These are phyloP conservation scores for Heliangelus exortis DNA, from an alignment of 2,797 vertebrate species.

Conservation along the genomic window DNA sequence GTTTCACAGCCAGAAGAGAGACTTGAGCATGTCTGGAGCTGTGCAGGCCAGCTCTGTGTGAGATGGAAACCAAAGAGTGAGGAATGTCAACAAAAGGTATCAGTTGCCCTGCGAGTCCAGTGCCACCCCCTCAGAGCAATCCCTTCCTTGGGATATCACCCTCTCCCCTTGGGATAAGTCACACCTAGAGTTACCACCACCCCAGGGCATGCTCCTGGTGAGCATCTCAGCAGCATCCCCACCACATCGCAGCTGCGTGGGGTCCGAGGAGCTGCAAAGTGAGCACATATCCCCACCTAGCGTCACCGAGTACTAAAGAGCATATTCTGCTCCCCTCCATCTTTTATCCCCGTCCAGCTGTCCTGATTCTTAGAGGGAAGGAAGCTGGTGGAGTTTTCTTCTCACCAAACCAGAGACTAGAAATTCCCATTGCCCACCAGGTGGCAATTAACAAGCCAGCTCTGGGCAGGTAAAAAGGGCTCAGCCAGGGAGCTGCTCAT, in stretches of 20 bases:
- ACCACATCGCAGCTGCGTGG: neutral
- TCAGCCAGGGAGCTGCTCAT: neutral
- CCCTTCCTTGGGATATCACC: neutral
- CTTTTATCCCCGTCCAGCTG: neutral
- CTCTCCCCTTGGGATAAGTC: neutral
- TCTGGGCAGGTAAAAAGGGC: neutral
- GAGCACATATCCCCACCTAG: slow-evolving; percentile 78
- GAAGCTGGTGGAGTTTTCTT: neutral
- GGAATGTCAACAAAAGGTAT: neutral
- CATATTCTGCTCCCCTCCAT: neutral
- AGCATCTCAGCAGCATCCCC: neutral
- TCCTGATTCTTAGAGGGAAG: neutral
- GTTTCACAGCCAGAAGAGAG: neutral
- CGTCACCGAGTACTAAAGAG: slow-evolving; percentile 22
- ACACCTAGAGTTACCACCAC: neutral
- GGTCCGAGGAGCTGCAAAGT: slow-evolving; percentile 22
- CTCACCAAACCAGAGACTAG: neutral
- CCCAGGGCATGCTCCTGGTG: neutral
- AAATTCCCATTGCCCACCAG: neutral
- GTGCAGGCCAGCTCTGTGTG: neutral
- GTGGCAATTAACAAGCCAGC: neutral
- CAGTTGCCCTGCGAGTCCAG: accelerated
- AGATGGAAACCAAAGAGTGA: accelerated
- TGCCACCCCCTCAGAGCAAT: accelerated
- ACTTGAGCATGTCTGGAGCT: neutral